Evolutionary conservation across 1,140 invertebrate species (phyloP).

Genomic region (Brachionus calyciflorus): DNA sequence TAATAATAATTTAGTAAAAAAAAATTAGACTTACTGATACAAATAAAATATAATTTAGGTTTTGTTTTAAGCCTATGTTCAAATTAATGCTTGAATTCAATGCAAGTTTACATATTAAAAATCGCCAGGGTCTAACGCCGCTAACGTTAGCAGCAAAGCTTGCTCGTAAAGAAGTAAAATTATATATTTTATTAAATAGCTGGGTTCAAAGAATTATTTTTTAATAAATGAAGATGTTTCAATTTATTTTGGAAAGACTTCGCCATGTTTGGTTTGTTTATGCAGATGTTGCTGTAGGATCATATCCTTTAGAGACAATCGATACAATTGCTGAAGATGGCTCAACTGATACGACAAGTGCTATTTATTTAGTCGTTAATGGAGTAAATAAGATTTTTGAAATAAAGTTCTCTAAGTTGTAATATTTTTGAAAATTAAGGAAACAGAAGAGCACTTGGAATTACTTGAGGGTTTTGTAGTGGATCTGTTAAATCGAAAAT

Average conservation of each 20-base stretch:
- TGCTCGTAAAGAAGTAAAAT: constrained; percentile 72
- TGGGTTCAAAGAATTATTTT: not conserved
- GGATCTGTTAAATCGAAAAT: constrained; percentile 90
- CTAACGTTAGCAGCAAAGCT: constrained; percentile 88
- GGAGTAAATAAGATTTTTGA: constrained; percentile 68
- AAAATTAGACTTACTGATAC: not conserved
- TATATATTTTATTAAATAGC: not conserved
- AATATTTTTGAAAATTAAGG: constrained; percentile 66
- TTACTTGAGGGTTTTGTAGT: constrained; percentile 90
- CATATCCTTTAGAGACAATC: constrained; percentile 87
- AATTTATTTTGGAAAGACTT: constrained; percentile 89
- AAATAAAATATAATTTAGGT: not conserved
- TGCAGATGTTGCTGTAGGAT: constrained; percentile 87
- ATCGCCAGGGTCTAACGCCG: constrained; percentile 83
- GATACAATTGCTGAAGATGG: constrained; percentile 87
- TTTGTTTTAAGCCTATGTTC: constrained; percentile 72
- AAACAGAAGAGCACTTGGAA: constrained; percentile 88
- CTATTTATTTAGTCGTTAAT: constrained; percentile 92
- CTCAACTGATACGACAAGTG: constrained; percentile 85
- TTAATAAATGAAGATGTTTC: constrained; percentile 71
- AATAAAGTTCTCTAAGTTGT: not conserved
- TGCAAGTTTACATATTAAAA: constrained; percentile 76
- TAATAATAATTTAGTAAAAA: constrained; percentile 74
- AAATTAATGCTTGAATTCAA: constrained; percentile 90
- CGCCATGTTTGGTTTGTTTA: constrained; percentile 87